Conservation (phyloP, 1,140 invertebrate genomes). For the Ceratina australensis region DNA sequence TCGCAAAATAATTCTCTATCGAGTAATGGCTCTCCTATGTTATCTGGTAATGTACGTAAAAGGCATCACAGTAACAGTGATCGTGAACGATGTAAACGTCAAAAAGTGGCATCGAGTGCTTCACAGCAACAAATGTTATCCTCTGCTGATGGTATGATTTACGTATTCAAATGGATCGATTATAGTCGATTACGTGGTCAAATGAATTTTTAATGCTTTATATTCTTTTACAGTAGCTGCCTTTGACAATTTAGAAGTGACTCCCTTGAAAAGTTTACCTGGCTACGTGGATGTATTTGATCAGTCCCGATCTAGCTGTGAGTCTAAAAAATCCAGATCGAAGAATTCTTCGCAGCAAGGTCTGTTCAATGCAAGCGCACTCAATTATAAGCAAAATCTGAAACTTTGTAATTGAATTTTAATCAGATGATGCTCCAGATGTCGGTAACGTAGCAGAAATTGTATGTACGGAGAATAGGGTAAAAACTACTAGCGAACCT, state of each 20-base stretch:
- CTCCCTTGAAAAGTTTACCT: conserved; percentile 73
- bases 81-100: conserved; percentile 65
- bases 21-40: conserved; percentile 67
- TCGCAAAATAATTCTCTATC: conserved; percentile 65
- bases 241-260: conserved; percentile 69
- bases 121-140: conserved; percentile 41
- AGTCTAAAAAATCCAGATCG: background rate
- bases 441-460: background rate
- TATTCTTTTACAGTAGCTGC: conserved; percentile 18
- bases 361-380: background rate
- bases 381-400: too few species aligned
- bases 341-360: background rate
- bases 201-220: too few species aligned
- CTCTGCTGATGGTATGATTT: conserved; percentile 53
- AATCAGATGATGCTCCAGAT: conserved; percentile 2
- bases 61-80: conserved; percentile 71
- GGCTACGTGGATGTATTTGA: conserved; percentile 60
- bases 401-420: background rate
- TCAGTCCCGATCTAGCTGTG: background rate
- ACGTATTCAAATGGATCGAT: background rate
- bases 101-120: conserved; percentile 52
- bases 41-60: conserved; percentile 70
- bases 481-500: background rate
- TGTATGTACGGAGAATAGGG: background rate
- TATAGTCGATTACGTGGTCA: too few species aligned